Percentiles rank a stretch among this genome's conserved stretches.
phyloP scores from a whole-genome alignment of 2,113 vertebrate genomes.

The Garra rufa region DNA sequence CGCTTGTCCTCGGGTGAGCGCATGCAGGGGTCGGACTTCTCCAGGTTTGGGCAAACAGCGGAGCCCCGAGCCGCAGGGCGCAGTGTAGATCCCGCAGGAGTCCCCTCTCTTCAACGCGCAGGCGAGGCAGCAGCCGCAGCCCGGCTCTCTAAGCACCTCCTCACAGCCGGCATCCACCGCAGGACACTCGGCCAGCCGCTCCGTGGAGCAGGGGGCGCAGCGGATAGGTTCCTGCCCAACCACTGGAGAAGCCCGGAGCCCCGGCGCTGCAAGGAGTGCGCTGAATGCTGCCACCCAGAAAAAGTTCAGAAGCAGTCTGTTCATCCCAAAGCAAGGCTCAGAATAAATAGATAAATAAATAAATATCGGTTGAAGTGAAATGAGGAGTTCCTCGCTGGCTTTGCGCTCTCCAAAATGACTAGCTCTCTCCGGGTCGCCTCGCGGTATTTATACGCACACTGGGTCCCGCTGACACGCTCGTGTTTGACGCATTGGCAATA shows the following conservation, averaged over 20 bases:
- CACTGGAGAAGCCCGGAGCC: constrained; percentile 60
- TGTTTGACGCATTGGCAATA: constrained; percentile 82
- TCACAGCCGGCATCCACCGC: constrained; percentile 79
- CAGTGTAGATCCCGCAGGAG: constrained; percentile 88
- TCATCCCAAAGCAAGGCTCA: constrained; percentile 64
- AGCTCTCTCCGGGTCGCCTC: constrained; percentile 66
- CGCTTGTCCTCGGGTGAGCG: constrained; percentile 85
- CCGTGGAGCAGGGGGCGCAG: constrained; percentile 85
- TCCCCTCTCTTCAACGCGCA: constrained; percentile 84
- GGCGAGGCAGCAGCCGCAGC: constrained; percentile 89
- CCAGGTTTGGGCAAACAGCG: constrained; percentile 81
- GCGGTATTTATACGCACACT: constrained; percentile 78
- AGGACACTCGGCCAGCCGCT: constrained; percentile 83
- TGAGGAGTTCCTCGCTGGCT: constrained; percentile 57
- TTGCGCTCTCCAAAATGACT: constrained; percentile 72
- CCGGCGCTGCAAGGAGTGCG: constrained; percentile 68
- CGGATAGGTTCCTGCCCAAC: constrained; percentile 76
- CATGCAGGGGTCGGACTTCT: constrained; percentile 82
- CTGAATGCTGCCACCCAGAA: constrained; percentile 67
- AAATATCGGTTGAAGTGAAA: constrained; percentile 49
- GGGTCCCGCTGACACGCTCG: constrained; percentile 57
- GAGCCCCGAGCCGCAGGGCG: constrained; percentile 87
- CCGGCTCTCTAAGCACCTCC: constrained; percentile 82
- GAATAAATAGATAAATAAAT: constrained; percentile 55
- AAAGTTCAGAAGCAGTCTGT: constrained; percentile 66